Evolutionary conservation across 2,113 vertebrate genomes (phyloP), one percentile per base, ranked within the genome.

Genomic region (Neotragus pygmaeus): DNA sequence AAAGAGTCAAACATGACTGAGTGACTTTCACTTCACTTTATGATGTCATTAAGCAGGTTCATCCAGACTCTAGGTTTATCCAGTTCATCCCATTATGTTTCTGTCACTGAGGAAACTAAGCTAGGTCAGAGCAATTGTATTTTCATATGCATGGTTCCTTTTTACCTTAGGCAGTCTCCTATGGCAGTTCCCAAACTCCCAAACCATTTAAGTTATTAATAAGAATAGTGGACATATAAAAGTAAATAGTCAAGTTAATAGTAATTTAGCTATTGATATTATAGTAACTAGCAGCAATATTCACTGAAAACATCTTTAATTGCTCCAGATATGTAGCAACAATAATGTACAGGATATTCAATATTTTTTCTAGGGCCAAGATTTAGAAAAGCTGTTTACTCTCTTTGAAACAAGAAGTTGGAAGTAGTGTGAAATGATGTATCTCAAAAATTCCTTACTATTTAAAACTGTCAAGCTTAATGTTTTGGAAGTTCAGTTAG

Each of bases 121-220:
- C 11, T 70, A 96, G 5, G 36, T 82, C 73, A 97, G 92, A 87
- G 45, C 60, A 96, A 8, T 70, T 91, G 45, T 45, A 64, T 17
- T 81, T 88, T 43, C 5, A 77, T 27, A 70, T 25, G 13, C 5
- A 30, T 60, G 9, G 45, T 53, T 58, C 86, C 13, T 55, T 90
- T 95, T 73, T 90, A 93, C 19, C 30, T 73, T 78, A 43, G 30
- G n/a, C 16, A 83, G 47, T 88, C 30, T 77, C 13, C 39, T 7
- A 58, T 62, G 28, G 33, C 6, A 64, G 27, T 80, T 87, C 9
- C 25, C 27, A 93, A 96, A 60, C 7, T 91, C 43, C 33, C 53
- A 96, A 93, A 88, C 70, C 36, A 91, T 80, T 95, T 62, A 96
- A 93, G 43, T 81, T 60, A 92, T 60, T 85, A 91, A 92, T 77